These are phyloP conservation scores for Esox masquinongy DNA, from an alignment of 2,797 vertebrate genomes.

Conservation along the genomic window DNA sequence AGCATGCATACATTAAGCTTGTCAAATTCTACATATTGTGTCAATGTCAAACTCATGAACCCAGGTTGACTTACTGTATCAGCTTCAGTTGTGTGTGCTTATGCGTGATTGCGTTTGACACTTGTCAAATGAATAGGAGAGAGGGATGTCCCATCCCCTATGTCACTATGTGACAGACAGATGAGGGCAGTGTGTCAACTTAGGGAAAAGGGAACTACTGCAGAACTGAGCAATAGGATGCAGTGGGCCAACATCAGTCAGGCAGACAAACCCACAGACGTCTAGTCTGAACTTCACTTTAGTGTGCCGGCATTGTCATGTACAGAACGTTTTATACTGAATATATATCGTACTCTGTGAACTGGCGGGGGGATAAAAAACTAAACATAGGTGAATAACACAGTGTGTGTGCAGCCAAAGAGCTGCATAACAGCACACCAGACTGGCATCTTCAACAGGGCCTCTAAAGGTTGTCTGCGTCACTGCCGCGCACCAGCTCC, in stretches of 20 bases:
- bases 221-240: background rate
- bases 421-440: background rate
- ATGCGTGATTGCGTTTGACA: background rate
- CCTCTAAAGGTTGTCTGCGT: background rate
- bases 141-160: background rate
- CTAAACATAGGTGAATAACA: background rate
- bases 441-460: background rate
- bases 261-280: background rate
- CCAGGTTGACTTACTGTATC: background rate
- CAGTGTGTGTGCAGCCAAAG: background rate
- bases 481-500: background rate
- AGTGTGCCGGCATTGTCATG: background rate
- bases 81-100: background rate
- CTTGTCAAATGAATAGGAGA: background rate
- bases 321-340: background rate
- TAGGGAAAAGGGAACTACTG: background rate
- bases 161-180: background rate
- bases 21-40: background rate
- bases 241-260: background rate
- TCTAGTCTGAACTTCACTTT: background rate
- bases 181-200: background rate
- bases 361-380: background rate
- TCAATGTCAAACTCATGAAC: background rate
- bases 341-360: background rate
- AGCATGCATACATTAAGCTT: background rate